Percentiles rank a stretch among this genome's conserved stretches.
Evolutionary conservation across 2,797 vertebrate species (phyloP).

Genomic region (Denticeps clupeoides): DNA sequence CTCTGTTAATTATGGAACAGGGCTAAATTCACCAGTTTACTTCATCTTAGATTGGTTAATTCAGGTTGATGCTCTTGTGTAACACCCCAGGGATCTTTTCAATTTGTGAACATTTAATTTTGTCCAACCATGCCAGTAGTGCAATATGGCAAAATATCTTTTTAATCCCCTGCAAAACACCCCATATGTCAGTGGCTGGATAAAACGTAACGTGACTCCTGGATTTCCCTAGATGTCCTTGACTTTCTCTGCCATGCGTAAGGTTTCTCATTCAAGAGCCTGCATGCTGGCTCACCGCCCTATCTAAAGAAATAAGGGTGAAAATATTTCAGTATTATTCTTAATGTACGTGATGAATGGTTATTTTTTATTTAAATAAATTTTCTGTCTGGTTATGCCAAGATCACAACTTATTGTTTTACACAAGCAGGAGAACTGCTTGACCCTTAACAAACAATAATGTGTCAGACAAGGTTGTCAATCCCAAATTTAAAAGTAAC

Average conservation of each 20-base stretch:
- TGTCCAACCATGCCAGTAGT: background rate
- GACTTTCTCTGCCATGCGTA: background rate
- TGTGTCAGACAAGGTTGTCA: no score
- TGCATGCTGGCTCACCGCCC: no score
- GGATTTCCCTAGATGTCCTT: no score
- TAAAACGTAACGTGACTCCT: constrained; percentile 4
- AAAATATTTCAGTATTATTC: no score
- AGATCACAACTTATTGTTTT: no score
- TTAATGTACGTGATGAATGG: no score
- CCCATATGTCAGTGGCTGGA: background rate
- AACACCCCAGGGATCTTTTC: constrained; percentile 1
- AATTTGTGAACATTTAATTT: constrained; percentile 1
- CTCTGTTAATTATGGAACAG: background rate
- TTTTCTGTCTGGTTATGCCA: no score
- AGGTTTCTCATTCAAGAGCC: background rate
- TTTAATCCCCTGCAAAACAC: background rate
- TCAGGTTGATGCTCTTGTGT: background rate
- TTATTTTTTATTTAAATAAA: no score
- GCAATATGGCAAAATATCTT: constrained; percentile 2
- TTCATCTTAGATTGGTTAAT: background rate
- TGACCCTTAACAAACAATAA: no score
- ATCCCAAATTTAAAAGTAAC: no score
- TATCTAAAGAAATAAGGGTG: no score
- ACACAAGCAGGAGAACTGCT: no score
- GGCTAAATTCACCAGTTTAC: background rate